Evolutionary conservation across 2,113 vertebrate species (phyloP), one percentile per base, ranked within the genome.

Genomic region (Sorex fumeus): DNA sequence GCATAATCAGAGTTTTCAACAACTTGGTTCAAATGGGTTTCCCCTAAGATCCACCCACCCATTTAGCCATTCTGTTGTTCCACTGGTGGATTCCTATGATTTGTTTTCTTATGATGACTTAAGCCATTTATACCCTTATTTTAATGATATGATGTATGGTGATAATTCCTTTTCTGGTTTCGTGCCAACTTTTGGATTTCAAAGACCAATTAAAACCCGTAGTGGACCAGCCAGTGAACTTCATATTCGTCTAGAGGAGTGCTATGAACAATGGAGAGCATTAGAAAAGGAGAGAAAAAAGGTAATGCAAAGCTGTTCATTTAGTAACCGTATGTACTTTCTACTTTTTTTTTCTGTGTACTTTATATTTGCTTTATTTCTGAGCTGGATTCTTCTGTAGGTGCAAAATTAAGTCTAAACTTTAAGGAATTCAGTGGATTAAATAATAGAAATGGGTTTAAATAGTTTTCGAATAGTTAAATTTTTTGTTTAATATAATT

Each of bases 201-300:
- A 97, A 87, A 98, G 96, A 96, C 98, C 96, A 90, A 90, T 96
- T 84, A 98, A 98, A 93, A 96, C 88, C 66, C 97, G 93, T 28
- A 97, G 93, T 32, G 97, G 97, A 86, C 95, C 97, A 95, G 97
- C 97, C 86, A 98, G 96, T 0, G 98, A 98, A 62, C 97, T 98
- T 92, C 97, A 98, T 11, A 72, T 97, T 93, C 96, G 96, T 70
- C 96, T 98, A 53, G 98, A 98, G 75, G 98, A 98, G 57, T 98
- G 98, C 93, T 98, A 97, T 13, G 98, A 98, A 77, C 98, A 98
- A 92, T 98, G 98, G 97, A 97, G 97, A 97, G 97, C 98, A 95
- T 82, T 98, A 97, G 98, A 98, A 96, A 98, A 98, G 93, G 98
- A 98, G 90, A 98, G 98, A 75, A 98, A 98, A 97, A 98, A 98